A percentile compares a stretch with the other conserved stretches of the same genome.
These are phyloP conservation scores for Labrus mixtus DNA, from an alignment of 2,113 vertebrate species.

Conservation along the genomic window DNA sequence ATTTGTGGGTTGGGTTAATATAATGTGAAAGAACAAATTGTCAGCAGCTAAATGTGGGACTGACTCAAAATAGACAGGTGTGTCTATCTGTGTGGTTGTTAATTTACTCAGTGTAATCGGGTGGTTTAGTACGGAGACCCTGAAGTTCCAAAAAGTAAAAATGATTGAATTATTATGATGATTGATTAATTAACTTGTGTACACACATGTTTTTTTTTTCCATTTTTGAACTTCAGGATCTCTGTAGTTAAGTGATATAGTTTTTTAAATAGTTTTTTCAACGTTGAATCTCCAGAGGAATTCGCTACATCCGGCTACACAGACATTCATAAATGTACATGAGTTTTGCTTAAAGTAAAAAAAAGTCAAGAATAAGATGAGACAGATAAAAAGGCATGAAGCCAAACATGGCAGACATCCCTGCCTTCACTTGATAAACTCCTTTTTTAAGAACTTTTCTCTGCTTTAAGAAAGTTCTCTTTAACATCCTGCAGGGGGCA, in stretches of 20 bases:
- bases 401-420: background rate
- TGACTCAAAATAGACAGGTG: background rate
- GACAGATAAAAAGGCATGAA: background rate
- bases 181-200: too few species aligned
- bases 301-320: background rate
- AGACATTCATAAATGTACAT: background rate
- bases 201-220: too few species aligned
- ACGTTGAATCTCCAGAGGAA: background rate
- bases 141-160: too few species aligned
- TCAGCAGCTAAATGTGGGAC: background rate
- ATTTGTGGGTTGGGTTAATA: background rate
- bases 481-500: constrained; percentile 65
- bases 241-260: too few species aligned
- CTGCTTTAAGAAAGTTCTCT: too few species aligned
- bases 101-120: background rate
- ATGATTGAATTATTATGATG: too few species aligned
- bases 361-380: background rate
- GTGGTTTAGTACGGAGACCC: background rate
- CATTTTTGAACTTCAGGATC: too few species aligned
- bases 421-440: background rate
- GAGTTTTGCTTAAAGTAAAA: background rate
- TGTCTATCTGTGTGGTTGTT: background rate
- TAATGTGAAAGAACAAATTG: background rate
- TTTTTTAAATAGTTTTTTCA: background rate
- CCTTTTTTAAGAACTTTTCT: background rate